Base-by-base conservation (phyloP, 2,888 invertebrate genomes). In the Pocota personata region DNA sequence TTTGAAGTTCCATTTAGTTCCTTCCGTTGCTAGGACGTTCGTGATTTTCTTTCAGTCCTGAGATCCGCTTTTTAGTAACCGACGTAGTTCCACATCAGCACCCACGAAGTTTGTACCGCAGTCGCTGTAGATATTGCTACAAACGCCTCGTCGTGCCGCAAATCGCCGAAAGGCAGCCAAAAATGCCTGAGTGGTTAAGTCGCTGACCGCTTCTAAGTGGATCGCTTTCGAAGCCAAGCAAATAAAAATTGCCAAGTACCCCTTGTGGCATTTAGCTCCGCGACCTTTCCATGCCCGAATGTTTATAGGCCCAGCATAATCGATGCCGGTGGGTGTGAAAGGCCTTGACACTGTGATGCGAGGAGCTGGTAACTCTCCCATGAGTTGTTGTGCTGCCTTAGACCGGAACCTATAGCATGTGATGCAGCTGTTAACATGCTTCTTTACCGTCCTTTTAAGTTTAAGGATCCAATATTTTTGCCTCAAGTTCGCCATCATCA, bases 1-100 rank as follows among this genome's bases (percentile, higher is more conserved):
- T 32, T 8, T 69, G 43, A 55, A 69, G 19, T 69, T 52, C 27
- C 24, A 69, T 19, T 55, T 30, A 2, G n/a, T 69, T 43, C 46
- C 58, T 21, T 58, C 21, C 4, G 57, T 71, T 32, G 57, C 32
- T 21, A 71, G 46, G n/a, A 46, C 32, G 14, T 71, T 57, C 7
- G 43, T 43, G 19, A 71, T 32, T 46, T 71, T 46, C 5, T 46
- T 19, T 16, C 16, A 57, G 14, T 58, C 46, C 5, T 46, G 30
- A 4, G 30, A 7, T 57, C 62, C 32, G 4, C 5, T 35, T 12
- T 32, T 19, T 1, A 57, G 1, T 1, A 55, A 30, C 1, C 30
- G 30, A 30, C 52, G 52, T 8, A 55, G 16, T n/a, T 27, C 37
- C 0, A 4, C 37, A 1, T 37, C 37, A 3, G 37, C 37, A 12